Conservation (phyloP, 2,797 vertebrate genomes). For the Platalea minor region DNA sequence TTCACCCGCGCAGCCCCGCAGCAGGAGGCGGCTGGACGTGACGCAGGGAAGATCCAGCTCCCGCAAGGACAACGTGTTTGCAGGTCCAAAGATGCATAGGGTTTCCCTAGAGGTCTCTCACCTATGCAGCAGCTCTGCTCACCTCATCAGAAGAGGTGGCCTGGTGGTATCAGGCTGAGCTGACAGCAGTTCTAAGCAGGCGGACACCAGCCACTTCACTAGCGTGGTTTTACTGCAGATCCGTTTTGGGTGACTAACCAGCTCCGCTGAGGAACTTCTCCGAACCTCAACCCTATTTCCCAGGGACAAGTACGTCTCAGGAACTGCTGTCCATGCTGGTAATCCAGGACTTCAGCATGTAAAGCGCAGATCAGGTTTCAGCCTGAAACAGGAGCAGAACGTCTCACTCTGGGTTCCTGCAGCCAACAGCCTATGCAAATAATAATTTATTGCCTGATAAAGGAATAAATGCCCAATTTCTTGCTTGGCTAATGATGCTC, state of each 20-base stretch:
- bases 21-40: not conserved
- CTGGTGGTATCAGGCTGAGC: not conserved
- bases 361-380: not conserved
- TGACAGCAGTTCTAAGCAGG: not conserved
- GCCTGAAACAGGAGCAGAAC: not conserved
- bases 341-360: not conserved
- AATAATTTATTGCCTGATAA: not conserved
- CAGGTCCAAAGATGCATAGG: not conserved
- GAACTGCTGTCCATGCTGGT: not conserved
- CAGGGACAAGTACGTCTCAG: not conserved
- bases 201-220: not conserved
- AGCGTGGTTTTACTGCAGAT: not conserved
- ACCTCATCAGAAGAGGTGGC: not conserved
- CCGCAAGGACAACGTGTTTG: not conserved
- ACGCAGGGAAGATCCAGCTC: not conserved
- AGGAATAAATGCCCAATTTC: not conserved
- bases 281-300: not conserved
- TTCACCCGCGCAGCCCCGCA: accelerated
- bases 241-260: not conserved
- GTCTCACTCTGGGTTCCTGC: not conserved
- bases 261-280: not conserved
- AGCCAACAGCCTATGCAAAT: not conserved
- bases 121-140: not conserved
- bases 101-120: not conserved
- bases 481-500: not conserved